phyloP scores from a whole-genome alignment of 2,797 vertebrate genomes.

The Staurois parvus region DNA sequence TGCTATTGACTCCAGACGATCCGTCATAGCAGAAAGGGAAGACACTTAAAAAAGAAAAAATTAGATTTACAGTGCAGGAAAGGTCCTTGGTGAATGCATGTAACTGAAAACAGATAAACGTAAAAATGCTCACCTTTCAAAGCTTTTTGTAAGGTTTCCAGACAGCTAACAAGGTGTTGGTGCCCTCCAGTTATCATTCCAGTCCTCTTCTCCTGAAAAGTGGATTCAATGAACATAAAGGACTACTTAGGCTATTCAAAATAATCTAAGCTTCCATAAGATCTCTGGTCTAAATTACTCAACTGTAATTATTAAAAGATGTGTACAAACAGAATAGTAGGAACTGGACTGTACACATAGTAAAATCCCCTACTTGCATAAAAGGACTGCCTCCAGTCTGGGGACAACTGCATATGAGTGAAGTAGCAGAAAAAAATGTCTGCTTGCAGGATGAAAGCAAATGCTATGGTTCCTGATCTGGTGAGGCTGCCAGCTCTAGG shows the following conservation, averaged over 20 bases:
- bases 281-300: no score
- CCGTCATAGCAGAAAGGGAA: constrained; percentile 95
- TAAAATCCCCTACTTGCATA: no score
- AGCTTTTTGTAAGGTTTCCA: constrained; percentile 96
- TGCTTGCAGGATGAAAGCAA: no score
- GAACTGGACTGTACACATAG: no score
- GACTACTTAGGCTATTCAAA: background rate
- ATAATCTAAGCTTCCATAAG: no score
- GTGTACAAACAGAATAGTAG: no score
- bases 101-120: background rate
- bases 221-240: background rate
- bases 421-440: no score
- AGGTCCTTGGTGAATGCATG: background rate
- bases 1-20: constrained; percentile 95
- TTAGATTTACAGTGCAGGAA: background rate
- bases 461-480: no score
- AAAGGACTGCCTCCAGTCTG: no score
- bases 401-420: no score
- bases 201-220: constrained; percentile 89
- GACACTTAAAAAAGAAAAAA: constrained; percentile 79
- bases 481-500: no score
- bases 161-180: constrained; percentile 91
- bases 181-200: constrained; percentile 90
- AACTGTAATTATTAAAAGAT: no score
- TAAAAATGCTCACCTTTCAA: constrained; percentile 86